Percentiles rank a stretch among this genome's conserved stretches.
Evolutionary conservation across 2,797 vertebrate genomes (phyloP).

Genomic region (Melanogrammus aeglefinus): DNA sequence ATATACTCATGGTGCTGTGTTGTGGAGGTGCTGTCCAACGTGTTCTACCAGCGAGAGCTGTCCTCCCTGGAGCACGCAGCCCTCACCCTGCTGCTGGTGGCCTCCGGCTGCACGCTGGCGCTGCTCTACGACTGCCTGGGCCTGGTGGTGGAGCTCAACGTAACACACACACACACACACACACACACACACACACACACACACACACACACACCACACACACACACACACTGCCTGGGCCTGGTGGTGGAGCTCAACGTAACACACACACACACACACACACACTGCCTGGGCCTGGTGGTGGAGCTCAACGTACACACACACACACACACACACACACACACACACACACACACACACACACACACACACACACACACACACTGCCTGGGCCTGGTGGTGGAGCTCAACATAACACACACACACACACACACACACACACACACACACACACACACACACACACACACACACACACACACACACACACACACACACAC

Average conservation of each 20-base stretch:
- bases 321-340: constrained; percentile 36
- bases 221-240: too few relatives aligned
- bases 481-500: not conserved
- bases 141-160: constrained; percentile 89
- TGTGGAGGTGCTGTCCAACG: constrained; percentile 86
- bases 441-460: not conserved
- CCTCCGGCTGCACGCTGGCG: constrained; percentile 77
- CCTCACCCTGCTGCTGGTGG: constrained; percentile 80
- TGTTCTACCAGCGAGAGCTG: constrained; percentile 81
- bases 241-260: too few relatives aligned
- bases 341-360: too few relatives aligned
- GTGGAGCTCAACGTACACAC: constrained; percentile 86
- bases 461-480: too few relatives aligned
- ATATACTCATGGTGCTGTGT: not conserved
- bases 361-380: not conserved
- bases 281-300: constrained; percentile 88
- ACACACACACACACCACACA: too few relatives aligned
- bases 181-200: not conserved
- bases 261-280: too few relatives aligned
- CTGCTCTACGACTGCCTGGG: constrained; percentile 87
- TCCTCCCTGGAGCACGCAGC: constrained; percentile 73
- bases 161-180: constrained; percentile 69
- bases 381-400: not conserved
- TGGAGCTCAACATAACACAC: not conserved
- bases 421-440: not conserved